A percentile compares a stretch with the other conserved stretches of the same genome.
These are phyloP conservation scores for Bhutanitis thaidina DNA, from an alignment of 2,888 invertebrate genomes.

Conservation along the genomic window DNA sequence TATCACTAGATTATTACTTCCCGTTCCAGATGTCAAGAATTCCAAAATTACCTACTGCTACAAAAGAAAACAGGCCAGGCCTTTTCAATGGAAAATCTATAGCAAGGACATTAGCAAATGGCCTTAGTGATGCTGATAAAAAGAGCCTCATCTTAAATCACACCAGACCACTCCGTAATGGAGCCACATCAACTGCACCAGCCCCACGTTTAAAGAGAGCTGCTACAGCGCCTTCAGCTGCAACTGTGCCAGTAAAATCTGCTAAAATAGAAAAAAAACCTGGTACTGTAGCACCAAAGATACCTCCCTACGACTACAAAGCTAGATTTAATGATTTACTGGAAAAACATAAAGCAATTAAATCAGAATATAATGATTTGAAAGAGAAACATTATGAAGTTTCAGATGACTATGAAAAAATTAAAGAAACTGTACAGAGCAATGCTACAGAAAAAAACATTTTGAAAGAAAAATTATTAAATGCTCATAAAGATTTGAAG, in stretches of 20 bases:
- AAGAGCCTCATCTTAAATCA: slow-evolving; percentile 62
- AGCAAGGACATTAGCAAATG: slow-evolving; percentile 48
- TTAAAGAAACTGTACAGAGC: slow-evolving; percentile 56
- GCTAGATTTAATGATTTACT: slow-evolving; percentile 81
- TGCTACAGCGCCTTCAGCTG: slow-evolving; percentile 51
- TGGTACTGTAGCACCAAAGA: slow-evolving; percentile 68
- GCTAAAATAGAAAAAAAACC: slow-evolving; percentile 61
- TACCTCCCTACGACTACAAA: slow-evolving; percentile 83
- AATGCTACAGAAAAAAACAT: slow-evolving; percentile 51
- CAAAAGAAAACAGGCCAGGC: slow-evolving; percentile 64
- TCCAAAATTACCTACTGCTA: slow-evolving; percentile 55
- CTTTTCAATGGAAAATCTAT: slow-evolving; percentile 43
- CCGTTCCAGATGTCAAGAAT: slow-evolving; percentile 69
- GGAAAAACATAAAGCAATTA: slow-evolving; percentile 79
- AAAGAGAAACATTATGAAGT: slow-evolving; percentile 75
- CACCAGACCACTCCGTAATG: slow-evolving; percentile 51
- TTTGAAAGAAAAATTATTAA: slow-evolving; percentile 59
- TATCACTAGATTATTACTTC: not conserved
- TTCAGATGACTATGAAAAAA: slow-evolving; percentile 72
- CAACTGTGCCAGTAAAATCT: slow-evolving; percentile 45
- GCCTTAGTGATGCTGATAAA: slow-evolving; percentile 64
- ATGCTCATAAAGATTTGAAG: slow-evolving; percentile 52
- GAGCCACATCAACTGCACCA: slow-evolving; percentile 34
- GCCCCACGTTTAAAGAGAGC: slow-evolving; percentile 58
- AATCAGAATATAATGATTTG: slow-evolving; percentile 71